Evolutionary conservation across 2,888 invertebrate species (phyloP), one percentile per base, ranked within the genome.

Genomic region (Volucella zonaria): DNA sequence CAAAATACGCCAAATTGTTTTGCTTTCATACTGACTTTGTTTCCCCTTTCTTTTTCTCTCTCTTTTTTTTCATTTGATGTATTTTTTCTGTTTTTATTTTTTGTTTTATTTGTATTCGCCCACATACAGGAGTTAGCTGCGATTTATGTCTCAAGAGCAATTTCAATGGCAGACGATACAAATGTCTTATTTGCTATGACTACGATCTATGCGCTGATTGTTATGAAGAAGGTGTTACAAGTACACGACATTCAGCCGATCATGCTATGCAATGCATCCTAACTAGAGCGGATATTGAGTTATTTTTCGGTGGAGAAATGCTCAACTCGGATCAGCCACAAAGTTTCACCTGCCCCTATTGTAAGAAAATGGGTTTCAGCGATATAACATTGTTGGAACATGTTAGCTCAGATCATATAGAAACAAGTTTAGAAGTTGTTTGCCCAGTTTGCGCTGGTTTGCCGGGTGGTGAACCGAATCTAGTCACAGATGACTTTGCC

Each of bases 221-320:
- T 92, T 98, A 97, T 93, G 98, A 99, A 92, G 95, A 95, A 89
- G 97, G 97, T 90, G 96, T 96, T 87, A 96, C 96, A 87, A 97
- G 96, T 89, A 96, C 97, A 88, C 95, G 97, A 89, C 99, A 99
- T 93, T 96, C 97, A 88, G 96, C 96, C 89, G 98, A 98, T 92
- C 99, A 99, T 93, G 98, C 99, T 80, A 98, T 99, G 97, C 99
- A 99, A 93, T 99, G 99, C 93, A 98, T 99, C 90, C 95, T 99
- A 91, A 98, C 99, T 88, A 95, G 98, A 93, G 95, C 97, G 92
- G 99, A 99, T 93, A 98, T 97, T 94, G 98, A 98, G 93, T 93
- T 98, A 88, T 98, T 97, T 93, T 99, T 98, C 94, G 98, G 98
- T 86, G 98, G 98, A 86, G 99, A 99, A 93, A 95, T 97, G 90